Base-by-base conservation (phyloP, 2,797 vertebrate genomes). In the Macropodus opercularis region DNA sequence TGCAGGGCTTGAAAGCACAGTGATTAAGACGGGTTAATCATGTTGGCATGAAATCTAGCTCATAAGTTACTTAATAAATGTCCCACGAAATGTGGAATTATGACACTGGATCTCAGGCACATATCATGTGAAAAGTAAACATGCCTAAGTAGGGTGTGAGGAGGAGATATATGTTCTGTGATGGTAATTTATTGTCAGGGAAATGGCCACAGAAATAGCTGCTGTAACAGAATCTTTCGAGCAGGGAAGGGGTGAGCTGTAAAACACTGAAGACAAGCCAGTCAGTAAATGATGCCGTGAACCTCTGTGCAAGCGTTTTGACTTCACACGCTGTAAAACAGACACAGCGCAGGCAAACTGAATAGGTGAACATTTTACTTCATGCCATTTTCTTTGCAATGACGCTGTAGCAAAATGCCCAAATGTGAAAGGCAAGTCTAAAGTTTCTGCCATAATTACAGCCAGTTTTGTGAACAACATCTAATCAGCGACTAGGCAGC, bases 201-300 rank as follows among this genome's bases (percentile, higher is more conserved):
- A 79, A 80, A 80, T 72, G 54, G 69, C 54, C 41, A 80, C 72
- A 69, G 68, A 82, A 90, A 89, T 81, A 89, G 84, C 77, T 42
- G 18, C 57, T 71, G 79, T 81, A 86, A 87, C 71, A 31, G 40
- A 81, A 85, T 81, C 79, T 70, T 70, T 51, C 19, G 67, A 44
- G 53, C 19, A 22, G 23, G 32, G 32, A 44, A 34, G 40, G 53
- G 39, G 9, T 0, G 1, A 39, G 72, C 50, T 36, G 60, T 73
- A 73, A 81, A 79, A 69, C 60, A 61, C 39, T 1, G 14, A 49
- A 38, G 71, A 70, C 63, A 52, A 58, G 47, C 43, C 27, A 36
- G 50, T 70, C 39, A 65, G 49, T 67, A 56, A 74, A 81, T 75
- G 52, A 68, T 34, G 57, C 47, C 66, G 43, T 69, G 74, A 75